Evolutionary conservation across 2,113 vertebrate species (phyloP).

Genomic region (Stercorarius parasiticus): DNA sequence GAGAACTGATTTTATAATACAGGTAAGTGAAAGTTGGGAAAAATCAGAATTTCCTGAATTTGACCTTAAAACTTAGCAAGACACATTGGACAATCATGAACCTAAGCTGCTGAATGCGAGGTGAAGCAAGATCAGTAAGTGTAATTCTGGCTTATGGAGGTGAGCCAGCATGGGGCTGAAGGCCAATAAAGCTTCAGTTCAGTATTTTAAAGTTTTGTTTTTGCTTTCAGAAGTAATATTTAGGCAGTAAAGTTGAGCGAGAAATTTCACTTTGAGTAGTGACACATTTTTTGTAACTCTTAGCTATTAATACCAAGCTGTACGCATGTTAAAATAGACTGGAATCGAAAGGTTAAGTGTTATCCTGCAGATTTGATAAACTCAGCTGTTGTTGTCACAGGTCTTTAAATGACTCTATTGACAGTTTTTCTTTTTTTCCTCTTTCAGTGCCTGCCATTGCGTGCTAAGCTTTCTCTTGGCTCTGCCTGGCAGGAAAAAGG

Average conservation of each 20-base stretch:
- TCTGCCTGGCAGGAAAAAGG: conserved; percentile 68
- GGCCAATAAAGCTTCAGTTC: not conserved
- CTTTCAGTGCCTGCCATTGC: conserved; percentile 30
- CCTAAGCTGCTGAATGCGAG: not conserved
- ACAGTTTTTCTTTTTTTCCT: conserved; percentile 5
- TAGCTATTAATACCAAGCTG: conserved; percentile 32
- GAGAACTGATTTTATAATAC: not conserved
- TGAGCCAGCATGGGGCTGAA: not conserved
- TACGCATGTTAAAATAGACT: conserved; percentile 51
- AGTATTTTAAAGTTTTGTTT: not conserved
- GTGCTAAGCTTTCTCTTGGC: conserved; percentile 60
- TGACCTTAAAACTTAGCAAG: not conserved
- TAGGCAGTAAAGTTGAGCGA: not conserved
- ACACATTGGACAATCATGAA: not conserved
- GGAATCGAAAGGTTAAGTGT: conserved; percentile 63
- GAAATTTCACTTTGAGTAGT: not conserved
- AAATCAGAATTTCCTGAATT: not conserved
- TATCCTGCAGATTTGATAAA: conserved; percentile 61
- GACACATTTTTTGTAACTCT: not conserved
- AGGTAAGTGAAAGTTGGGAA: not conserved
- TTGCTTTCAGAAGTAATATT: conserved; percentile 44
- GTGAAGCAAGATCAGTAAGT: not conserved
- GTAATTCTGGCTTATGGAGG: not conserved
- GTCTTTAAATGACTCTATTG: conserved; percentile 49
- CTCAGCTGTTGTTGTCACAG: conserved; percentile 59